Conservation (phyloP, 2,113 vertebrate genomes). For the Urocitellus parryii region DNA sequence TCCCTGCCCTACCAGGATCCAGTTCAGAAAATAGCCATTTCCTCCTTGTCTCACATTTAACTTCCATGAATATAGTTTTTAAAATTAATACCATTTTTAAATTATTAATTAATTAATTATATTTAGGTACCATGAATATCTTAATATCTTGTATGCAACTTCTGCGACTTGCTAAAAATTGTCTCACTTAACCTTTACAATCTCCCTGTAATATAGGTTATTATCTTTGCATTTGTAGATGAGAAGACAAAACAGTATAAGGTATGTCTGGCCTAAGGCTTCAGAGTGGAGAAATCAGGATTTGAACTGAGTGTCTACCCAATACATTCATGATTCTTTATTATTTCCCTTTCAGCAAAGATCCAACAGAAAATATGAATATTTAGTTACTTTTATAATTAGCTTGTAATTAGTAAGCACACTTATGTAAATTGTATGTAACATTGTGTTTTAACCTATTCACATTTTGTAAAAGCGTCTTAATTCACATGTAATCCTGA, state of each 20-base stretch:
- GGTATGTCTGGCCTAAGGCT: not conserved
- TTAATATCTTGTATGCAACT: not conserved
- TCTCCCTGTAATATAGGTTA: slow-evolving; percentile 23
- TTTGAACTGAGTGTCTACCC: slow-evolving; percentile 11
- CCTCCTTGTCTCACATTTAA: not conserved
- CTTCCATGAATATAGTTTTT: not conserved
- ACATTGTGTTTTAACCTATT: not conserved
- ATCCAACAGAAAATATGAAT: not conserved
- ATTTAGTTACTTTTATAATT: slow-evolving; percentile 23
- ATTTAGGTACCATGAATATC: not conserved
- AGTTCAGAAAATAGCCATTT: not conserved
- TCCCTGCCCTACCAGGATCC: not conserved
- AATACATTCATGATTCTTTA: not conserved
- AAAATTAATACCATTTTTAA: too few relatives aligned
- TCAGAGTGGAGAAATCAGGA: not conserved
- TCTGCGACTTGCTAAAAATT: slow-evolving; percentile 5
- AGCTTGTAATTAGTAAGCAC: slow-evolving; percentile 4
- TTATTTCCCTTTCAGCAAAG: slow-evolving; percentile 51
- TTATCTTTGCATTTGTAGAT: slow-evolving; percentile 6
- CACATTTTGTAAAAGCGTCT: not conserved
- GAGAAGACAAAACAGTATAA: not conserved
- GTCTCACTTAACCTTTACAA: slow-evolving; percentile 39
- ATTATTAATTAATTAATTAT: too few relatives aligned
- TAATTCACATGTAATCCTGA: not conserved
- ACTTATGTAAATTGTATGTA: slow-evolving; percentile 43